These are phyloP conservation scores for Dioctria linearis DNA, from an alignment of 2,888 invertebrate species.

Conservation along the genomic window DNA sequence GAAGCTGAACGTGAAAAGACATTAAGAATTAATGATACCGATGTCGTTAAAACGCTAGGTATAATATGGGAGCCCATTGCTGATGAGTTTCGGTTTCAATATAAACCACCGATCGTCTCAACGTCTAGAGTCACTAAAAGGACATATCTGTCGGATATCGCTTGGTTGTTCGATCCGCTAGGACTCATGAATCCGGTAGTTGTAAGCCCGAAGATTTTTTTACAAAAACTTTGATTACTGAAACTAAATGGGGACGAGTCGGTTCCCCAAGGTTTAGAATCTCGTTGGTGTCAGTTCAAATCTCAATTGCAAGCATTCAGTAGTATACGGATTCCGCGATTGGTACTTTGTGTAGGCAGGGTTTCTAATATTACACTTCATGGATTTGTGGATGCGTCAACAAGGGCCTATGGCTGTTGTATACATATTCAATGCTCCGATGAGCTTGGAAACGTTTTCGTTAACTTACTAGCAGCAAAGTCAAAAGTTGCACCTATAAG, in stretches of 20 bases:
- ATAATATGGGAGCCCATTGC: conserved; percentile 40
- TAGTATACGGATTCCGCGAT: not conserved
- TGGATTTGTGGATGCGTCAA: conserved; percentile 38
- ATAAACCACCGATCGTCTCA: not conserved
- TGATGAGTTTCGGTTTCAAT: not conserved
- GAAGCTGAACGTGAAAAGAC: too few species aligned
- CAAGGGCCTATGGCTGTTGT: conserved; percentile 40
- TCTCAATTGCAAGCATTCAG: not conserved
- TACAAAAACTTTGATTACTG: not conserved
- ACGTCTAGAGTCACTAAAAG: not conserved
- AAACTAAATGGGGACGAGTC: too few species aligned
- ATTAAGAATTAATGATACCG: too few species aligned
- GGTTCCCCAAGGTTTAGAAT: too few species aligned
- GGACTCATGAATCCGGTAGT: conserved; percentile 10
- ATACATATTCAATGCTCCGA: conserved; percentile 8
- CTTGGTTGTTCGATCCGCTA: conserved; percentile 35
- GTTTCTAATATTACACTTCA: too few species aligned
- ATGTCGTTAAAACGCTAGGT: too few species aligned
- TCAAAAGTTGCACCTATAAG: conserved; percentile 25
- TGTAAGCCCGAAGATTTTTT: not conserved
- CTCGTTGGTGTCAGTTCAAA: not conserved
- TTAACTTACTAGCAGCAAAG: conserved; percentile 19
- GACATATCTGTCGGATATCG: not conserved
- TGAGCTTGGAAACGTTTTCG: not conserved
- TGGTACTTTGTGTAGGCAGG: not conserved